phyloP scores from a whole-genome alignment of 2,113 vertebrate species.

The Periophthalmus modestus region DNA sequence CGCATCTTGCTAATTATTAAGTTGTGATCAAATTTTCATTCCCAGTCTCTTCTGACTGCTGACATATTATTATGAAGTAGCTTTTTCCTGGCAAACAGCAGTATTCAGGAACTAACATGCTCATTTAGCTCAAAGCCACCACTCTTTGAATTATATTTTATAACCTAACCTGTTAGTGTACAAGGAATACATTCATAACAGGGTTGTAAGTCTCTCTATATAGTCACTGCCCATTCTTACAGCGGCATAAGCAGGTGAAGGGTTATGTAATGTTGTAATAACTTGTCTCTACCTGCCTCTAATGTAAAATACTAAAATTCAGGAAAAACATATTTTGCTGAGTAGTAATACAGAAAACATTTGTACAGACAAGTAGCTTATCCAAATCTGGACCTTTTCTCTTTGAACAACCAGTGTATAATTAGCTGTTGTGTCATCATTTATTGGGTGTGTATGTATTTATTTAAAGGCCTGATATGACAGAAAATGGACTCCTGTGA shows the following conservation, averaged over 20 bases:
- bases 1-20: background rate
- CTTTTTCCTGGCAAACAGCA: background rate
- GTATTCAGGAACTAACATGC: background rate
- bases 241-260: background rate
- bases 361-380: too few relatives aligned
- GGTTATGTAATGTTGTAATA: too few relatives aligned
- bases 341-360: too few relatives aligned
- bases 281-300: too few relatives aligned
- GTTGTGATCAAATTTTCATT: background rate
- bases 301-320: too few relatives aligned
- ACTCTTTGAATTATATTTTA: background rate
- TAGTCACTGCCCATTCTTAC: background rate
- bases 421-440: too few relatives aligned
- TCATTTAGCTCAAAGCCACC: background rate
- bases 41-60: background rate
- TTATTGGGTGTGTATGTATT: too few relatives aligned
- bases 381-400: too few relatives aligned
- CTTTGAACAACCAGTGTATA: too few relatives aligned
- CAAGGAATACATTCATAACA: background rate
- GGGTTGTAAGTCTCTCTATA: background rate
- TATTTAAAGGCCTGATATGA: too few relatives aligned
- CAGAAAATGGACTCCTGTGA: too few relatives aligned
- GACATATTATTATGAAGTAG: background rate
- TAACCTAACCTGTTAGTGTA: background rate
- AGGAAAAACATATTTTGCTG: too few relatives aligned